Evolutionary conservation across 2,888 invertebrate species (phyloP), one percentile per base, ranked within the genome.

Genomic region (Heteromyza rotundicornis): DNA sequence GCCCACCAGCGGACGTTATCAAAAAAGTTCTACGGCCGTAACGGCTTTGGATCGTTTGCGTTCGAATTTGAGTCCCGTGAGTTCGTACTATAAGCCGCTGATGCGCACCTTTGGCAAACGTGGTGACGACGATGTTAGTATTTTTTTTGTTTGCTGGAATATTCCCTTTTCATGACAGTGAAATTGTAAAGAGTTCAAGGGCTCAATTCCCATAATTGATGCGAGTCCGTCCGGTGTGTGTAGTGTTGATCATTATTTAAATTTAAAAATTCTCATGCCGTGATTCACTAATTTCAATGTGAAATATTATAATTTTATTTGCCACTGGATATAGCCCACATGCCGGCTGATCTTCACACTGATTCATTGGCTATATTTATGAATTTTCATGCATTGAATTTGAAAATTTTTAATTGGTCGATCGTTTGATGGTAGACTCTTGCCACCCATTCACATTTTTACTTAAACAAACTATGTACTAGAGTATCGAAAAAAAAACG

Each of bases 51-150:
- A 82, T 78, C 79, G 84, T 55, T 69, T 83, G 64, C 78, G 82
- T 59, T 80, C 78, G 60, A 82, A 83, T 72, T 68, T 84, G 24
- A 83, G 82, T 68, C 83, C 83, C 47, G 79, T 83, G 27, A 74
- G 73, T 40, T 73, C 81, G 22, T 84, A 83, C 71, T 84, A 84
- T 67, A 84, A 83, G 69, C 82, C 84, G 12, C 63, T 82, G 56
- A 78, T 82, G 71, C 78, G 81, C 24, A 79, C 81, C 27, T 75
- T 82, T 66, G 78, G 75, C 19, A 73, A 75, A 57, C 71, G 76
- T 22, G 73, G 71, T 65, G 75, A 73, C 52, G 77, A 80, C 63
- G 81, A 80, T 71, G 81, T 82, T 80, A 82, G 82, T 82, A 82
- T 70, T 47, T 19, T n/a, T n/a, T n/a, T n/a, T n/a, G n/a, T n/a